Evolutionary conservation across 2,797 vertebrate genomes (phyloP).

Genomic region (Psittacula echo): DNA sequence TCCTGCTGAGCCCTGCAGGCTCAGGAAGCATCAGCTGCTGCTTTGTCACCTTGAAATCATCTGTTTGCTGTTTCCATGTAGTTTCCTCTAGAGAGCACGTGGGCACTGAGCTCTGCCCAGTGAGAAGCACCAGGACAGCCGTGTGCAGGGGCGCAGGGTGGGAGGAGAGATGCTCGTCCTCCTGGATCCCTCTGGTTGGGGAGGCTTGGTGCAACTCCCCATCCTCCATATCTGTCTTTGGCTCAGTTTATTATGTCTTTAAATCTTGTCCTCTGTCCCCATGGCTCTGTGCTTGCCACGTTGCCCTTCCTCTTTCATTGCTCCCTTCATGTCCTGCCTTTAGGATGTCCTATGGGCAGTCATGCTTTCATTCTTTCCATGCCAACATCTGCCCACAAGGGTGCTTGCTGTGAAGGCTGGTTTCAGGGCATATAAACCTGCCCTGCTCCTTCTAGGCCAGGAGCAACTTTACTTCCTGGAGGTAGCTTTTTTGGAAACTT

Average conservation of each 20-base stretch:
- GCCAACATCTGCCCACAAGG: neutral
- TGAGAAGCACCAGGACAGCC: neutral
- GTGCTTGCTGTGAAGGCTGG: neutral
- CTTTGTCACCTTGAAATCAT: constrained; percentile 47
- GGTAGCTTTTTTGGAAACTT: neutral
- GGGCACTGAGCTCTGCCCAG: neutral
- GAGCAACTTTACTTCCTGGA: neutral
- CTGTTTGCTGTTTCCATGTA: neutral
- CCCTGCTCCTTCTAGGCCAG: neutral
- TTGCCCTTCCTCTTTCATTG: neutral
- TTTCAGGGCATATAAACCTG: neutral
- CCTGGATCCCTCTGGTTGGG: neutral
- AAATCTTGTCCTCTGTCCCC: neutral
- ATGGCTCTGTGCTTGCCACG: rapidly evolving
- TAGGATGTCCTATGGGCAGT: neutral
- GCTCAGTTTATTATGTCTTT: neutral
- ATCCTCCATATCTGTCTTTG: neutral
- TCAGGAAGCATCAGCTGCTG: neutral
- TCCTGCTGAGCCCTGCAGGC: neutral
- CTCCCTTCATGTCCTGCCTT: neutral
- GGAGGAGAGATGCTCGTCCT: rapidly evolving
- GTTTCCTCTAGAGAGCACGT: neutral
- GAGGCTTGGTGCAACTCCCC: neutral
- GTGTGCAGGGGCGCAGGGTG: neutral
- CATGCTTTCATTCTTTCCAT: neutral